Conservation (phyloP, 1,140 invertebrate genomes). For the Mactra quadrangularis region DNA sequence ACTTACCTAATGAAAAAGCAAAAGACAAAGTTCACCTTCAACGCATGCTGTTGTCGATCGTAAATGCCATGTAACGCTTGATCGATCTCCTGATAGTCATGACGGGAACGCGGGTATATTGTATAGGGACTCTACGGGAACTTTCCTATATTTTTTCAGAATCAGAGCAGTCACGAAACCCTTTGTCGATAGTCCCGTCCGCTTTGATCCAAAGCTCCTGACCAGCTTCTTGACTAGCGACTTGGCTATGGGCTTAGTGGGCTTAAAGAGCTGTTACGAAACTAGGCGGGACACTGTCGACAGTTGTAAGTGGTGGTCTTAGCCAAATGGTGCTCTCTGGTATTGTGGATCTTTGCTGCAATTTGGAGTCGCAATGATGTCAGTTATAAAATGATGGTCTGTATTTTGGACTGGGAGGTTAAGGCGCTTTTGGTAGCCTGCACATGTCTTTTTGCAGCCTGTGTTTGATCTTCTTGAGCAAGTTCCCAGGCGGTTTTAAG, state of each 20-base stretch:
- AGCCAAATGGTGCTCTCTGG: neutral
- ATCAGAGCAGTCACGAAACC: neutral
- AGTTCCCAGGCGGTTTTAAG: conserved; percentile 3
- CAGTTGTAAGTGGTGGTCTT: neutral
- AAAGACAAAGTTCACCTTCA: conserved; percentile 1
- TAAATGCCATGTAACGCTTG: conserved; percentile 5
- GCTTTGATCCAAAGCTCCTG: neutral
- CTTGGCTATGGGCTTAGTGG: neutral
- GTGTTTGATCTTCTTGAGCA: neutral
- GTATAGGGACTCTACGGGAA: conserved; percentile 5
- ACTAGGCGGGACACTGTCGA: neutral
- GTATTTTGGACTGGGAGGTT: neutral
- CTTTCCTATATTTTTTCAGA: neutral
- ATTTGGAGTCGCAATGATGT: neutral
- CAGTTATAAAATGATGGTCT: neutral
- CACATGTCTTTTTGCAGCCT: neutral
- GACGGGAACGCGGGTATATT: conserved; percentile 2
- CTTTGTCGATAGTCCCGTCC: neutral
- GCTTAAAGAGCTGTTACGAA: neutral
- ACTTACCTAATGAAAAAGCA: conserved; percentile 23
- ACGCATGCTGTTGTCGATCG: conserved; percentile 3
- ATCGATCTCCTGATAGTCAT: too few species aligned
- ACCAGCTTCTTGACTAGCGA: neutral
- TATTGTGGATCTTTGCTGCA: neutral
- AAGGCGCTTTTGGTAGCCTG: neutral